These are phyloP conservation scores for Pantherophis alleghaniensis DNA, from an alignment of 2,797 vertebrate genomes.

Conservation along the genomic window DNA sequence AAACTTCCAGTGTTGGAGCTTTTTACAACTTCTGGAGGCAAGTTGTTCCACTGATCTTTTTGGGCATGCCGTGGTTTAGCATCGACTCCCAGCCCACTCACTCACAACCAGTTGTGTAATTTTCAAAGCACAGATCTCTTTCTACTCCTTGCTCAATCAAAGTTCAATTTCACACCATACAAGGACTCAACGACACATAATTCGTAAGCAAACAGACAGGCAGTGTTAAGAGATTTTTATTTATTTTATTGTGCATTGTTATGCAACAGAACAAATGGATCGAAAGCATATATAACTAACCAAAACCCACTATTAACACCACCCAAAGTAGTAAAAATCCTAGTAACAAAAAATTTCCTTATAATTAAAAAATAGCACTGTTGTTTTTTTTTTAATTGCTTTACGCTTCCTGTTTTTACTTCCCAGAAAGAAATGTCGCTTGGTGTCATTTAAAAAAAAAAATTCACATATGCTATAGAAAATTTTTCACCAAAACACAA, in stretches of 20 bases:
- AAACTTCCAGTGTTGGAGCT: too few relatives aligned
- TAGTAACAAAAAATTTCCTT: constrained; percentile 78
- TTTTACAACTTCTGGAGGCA: too few relatives aligned
- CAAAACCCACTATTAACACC: constrained; percentile 74
- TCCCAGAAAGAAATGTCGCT: constrained; percentile 72
- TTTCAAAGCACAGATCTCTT: too few relatives aligned
- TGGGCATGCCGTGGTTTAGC: not conserved
- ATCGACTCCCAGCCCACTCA: not conserved
- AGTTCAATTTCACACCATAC: not conserved
- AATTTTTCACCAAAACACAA: constrained; percentile 73
- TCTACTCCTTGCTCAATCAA: not conserved
- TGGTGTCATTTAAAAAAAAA: constrained; percentile 71
- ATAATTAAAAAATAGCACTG: constrained; percentile 80
- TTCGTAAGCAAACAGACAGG: not conserved
- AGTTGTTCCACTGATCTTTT: not conserved
- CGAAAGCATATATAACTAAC: constrained; percentile 72
- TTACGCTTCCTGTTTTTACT: constrained; percentile 62
- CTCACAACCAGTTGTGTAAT: not conserved
- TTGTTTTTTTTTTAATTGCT: constrained; percentile 56
- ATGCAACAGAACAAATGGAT: constrained; percentile 77
- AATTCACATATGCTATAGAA: constrained; percentile 77
- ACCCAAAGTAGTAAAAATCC: constrained; percentile 74
- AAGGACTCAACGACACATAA: too few relatives aligned
- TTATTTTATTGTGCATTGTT: constrained; percentile 76
- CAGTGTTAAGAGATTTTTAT: not conserved